phyloP scores from a whole-genome alignment of 2,113 vertebrate species.

The Colinus virginianus region DNA sequence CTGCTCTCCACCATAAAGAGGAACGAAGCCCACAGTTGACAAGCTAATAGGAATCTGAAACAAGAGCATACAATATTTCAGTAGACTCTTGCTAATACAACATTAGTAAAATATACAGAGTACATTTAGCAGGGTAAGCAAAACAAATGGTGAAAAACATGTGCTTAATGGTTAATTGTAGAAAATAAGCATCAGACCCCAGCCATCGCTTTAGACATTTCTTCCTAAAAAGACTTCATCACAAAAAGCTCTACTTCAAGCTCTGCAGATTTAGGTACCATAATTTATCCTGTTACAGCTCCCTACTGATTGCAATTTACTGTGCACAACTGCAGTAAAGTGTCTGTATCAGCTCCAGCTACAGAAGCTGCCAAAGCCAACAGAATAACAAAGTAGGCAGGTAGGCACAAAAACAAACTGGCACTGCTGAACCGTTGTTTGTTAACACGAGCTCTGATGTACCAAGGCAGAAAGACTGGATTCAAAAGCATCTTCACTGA shows the following conservation, averaged over 20 bases:
- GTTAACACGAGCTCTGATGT: background rate
- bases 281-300: background rate
- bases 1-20: constrained; percentile 84
- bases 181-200: background rate
- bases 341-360: background rate
- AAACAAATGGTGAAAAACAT: background rate
- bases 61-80: background rate
- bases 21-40: constrained; percentile 83
- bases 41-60: constrained; percentile 85
- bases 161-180: background rate
- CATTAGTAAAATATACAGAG: background rate
- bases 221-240: background rate
- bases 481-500: background rate
- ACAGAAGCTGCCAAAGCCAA: background rate
- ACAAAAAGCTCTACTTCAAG: background rate
- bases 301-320: background rate
- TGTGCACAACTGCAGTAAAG: background rate
- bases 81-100: background rate
- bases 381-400: background rate
- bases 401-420: background rate
- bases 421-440: background rate
- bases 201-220: background rate
- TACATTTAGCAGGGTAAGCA: background rate
- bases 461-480: background rate
- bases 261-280: background rate